Conservation (phyloP, 92 coral and sea anemone genomes). For the Anthopleura xanthogrammica region DNA sequence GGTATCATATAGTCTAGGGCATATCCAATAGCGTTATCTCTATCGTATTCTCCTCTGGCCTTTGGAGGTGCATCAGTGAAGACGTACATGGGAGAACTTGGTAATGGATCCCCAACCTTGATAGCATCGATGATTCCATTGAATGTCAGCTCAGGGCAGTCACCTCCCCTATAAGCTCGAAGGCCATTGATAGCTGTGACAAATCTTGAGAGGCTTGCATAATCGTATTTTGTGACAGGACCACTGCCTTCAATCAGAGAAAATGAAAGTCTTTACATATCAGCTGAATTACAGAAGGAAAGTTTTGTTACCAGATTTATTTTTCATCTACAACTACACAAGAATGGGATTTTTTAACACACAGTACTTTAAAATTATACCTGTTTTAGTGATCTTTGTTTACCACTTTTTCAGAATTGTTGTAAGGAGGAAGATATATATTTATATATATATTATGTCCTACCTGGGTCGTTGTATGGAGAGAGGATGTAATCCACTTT, state of each 20-base stretch:
- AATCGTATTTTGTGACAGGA: conserved; percentile 13
- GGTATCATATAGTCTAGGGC: conserved; percentile 59
- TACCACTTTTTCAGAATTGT: neutral
- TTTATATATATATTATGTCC: neutral
- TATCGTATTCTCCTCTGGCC: conserved; percentile 47
- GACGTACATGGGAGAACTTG: conserved; percentile 66
- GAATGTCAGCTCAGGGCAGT: conserved; percentile 60
- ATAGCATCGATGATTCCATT: conserved; percentile 67
- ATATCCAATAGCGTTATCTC: conserved; percentile 55
- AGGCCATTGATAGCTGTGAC: conserved; percentile 4
- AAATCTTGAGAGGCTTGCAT: neutral
- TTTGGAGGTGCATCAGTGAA: conserved; percentile 72
- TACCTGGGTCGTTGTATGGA: conserved; percentile 81
- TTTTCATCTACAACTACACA: neutral
- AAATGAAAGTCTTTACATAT: neutral
- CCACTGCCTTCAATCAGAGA: conserved; percentile 2
- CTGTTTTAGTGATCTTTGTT: too few relatives aligned
- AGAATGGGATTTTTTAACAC: too few relatives aligned
- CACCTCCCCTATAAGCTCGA: conserved; percentile 39
- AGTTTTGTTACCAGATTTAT: neutral
- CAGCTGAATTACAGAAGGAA: neutral
- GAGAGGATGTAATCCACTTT: conserved; percentile 65
- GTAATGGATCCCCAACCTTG: conserved; percentile 40
- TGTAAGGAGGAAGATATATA: neutral
- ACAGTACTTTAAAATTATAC: too few relatives aligned